Evolutionary conservation across 1,140 invertebrate species (phyloP).

Genomic region (Drosophila carrolli): DNA sequence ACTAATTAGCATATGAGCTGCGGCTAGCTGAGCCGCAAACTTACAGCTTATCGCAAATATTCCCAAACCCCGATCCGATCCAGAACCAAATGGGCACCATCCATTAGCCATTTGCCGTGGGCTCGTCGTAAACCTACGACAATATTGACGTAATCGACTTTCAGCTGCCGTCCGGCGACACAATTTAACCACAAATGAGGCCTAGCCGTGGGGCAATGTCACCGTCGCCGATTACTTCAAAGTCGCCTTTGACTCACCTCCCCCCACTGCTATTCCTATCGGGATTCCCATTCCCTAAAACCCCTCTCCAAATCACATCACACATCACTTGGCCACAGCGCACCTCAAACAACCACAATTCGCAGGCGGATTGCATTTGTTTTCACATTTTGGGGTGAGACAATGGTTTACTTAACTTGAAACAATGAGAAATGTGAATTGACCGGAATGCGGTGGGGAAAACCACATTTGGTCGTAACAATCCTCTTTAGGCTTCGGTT

Average conservation of each 20-base stretch:
- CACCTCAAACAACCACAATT: constrained; percentile 34
- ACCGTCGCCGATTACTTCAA: constrained; percentile 67
- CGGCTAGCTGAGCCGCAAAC: constrained; percentile 40
- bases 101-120: constrained; percentile 65
- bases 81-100: constrained; percentile 30
- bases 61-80: constrained; percentile 9
- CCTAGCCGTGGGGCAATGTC: constrained; percentile 69
- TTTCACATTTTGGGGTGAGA: constrained; percentile 13
- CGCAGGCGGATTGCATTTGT: constrained; percentile 31
- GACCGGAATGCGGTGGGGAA: constrained; percentile 35
- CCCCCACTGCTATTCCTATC: not conserved
- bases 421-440: constrained; percentile 64
- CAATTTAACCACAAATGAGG: constrained; percentile 81
- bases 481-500: not conserved
- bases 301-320: not conserved
- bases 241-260: constrained; percentile 28
- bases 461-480: constrained; percentile 26
- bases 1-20: constrained; percentile 72
- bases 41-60: constrained; percentile 68
- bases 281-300: not conserved
- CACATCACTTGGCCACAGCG: constrained; percentile 10
- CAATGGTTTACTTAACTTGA: constrained; percentile 28
- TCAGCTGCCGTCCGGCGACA: constrained; percentile 72
- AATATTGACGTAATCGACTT: constrained; percentile 83
- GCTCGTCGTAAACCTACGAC: constrained; percentile 26